Conservation (phyloP, 2,113 vertebrate species). For the Tragelaphus strepsiceros region DNA sequence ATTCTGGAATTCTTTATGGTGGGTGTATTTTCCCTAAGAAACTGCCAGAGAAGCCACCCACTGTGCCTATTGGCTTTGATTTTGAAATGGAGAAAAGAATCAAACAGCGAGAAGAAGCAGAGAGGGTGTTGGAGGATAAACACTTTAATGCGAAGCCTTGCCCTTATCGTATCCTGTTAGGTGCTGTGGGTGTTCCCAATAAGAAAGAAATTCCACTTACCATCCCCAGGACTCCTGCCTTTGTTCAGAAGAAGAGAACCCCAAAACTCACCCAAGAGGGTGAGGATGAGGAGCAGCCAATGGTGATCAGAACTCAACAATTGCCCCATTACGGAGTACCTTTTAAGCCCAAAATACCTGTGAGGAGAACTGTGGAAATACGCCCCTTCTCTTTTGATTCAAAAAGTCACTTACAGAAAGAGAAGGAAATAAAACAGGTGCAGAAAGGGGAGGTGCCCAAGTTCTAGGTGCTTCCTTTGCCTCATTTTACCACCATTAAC, state of each 20-base stretch:
- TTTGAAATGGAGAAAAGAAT: background rate
- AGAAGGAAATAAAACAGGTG: background rate
- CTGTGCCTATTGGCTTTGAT: background rate
- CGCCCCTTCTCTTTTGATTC: background rate
- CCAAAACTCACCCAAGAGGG: background rate
- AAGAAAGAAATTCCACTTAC: background rate
- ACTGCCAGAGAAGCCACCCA: background rate
- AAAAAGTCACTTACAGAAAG: background rate
- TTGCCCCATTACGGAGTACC: background rate
- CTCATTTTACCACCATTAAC: background rate
- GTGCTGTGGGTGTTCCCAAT: background rate
- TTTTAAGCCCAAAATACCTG: background rate
- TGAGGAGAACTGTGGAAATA: background rate
- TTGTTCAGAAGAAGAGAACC: background rate
- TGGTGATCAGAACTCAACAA: background rate
- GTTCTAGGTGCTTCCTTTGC: background rate
- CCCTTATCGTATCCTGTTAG: background rate
- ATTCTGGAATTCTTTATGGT: background rate
- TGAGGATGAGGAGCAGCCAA: background rate
- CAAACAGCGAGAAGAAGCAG: background rate
- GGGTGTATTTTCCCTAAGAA: background rate
- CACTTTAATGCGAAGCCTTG: background rate
- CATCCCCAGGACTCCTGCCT: background rate
- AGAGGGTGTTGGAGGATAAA: background rate
- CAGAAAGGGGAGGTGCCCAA: background rate